Evolutionary conservation across 2,888 invertebrate genomes (phyloP), one percentile per base, ranked within the genome.

Genomic region (Apocheima hispidaria): DNA sequence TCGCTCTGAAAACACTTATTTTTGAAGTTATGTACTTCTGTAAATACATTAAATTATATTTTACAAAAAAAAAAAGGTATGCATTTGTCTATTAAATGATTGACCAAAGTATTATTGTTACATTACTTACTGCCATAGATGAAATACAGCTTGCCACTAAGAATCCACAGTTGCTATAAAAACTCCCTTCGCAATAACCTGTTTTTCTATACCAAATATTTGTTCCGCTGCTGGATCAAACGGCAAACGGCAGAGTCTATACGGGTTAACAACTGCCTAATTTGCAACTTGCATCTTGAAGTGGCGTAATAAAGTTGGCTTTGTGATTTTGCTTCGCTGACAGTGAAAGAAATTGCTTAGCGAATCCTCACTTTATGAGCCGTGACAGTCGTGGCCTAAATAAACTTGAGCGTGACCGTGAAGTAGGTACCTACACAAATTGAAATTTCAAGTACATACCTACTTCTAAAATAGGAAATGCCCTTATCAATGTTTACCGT

Each of bases 311-410:
- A 35, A 35, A 38, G 18, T 36, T 35, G 6, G 18, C 30, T 12
- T 44, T 44, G 44, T 54, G 36, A 26, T 28, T 20, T 36, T 20
- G 44, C 18, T 18, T 21, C 26, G 35, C n/a, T 26, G 10, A 41
- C 21, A 46, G 9, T 38, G 10, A 26, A 36, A 55, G 38, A 48
- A 55, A 48, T 48, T 20, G 43, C 35, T 50, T 33, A 28, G n/a
- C 50, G 50, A 57, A 26, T 49, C 49, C 23, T 56, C 55, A 50
- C 7, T 49, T 57, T 50, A 50, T 50, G 57, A 57, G 43, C 35
- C 57, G 57, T 57, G 50, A 57, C 57, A 43, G 23, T 49, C 33
- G 23, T 41, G 49, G 56, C 49, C 57, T 36, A 50, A 57, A 50
- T 43, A 50, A 35, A 33, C 16, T 26, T 30, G 26, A 20, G 48